These are phyloP conservation scores for Diabrotica virgifera DNA, from an alignment of 1,140 invertebrate genomes.

Conservation along the genomic window DNA sequence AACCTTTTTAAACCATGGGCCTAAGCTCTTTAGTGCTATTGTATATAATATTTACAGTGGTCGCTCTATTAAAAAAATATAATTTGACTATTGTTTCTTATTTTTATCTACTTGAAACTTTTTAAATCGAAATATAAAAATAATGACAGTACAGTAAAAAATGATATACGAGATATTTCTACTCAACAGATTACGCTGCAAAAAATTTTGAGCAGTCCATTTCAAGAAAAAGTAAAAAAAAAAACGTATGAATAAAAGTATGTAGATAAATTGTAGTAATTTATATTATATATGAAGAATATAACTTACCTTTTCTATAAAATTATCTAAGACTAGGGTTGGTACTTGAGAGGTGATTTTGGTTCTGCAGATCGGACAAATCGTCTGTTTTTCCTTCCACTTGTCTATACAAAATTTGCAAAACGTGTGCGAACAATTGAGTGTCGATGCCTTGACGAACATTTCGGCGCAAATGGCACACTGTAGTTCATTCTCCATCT, in stretches of 20 bases:
- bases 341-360: constrained; percentile 29
- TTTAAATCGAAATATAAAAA: no score
- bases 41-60: no score
- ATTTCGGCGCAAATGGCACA: constrained; percentile 79
- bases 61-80: no score
- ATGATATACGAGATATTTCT: no score
- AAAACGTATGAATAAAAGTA: no score
- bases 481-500: constrained; percentile 57
- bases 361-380: constrained; percentile 70
- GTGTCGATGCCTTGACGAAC: constrained; percentile 65
- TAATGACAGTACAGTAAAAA: no score
- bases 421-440: constrained; percentile 77
- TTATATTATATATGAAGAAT: neutral
- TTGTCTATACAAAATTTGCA: constrained; percentile 69
- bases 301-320: constrained; percentile 33
- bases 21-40: no score
- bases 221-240: no score
- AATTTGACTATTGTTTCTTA: neutral
- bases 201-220: no score
- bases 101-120: neutral
- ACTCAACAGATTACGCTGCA: no score
- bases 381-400: constrained; percentile 70
- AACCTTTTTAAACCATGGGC: no score
- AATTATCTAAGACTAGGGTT: constrained; percentile 41
- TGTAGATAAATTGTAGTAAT: no score